Conservation (phyloP, 2,113 vertebrate genomes). For the Ceyx cyanopectus region DNA sequence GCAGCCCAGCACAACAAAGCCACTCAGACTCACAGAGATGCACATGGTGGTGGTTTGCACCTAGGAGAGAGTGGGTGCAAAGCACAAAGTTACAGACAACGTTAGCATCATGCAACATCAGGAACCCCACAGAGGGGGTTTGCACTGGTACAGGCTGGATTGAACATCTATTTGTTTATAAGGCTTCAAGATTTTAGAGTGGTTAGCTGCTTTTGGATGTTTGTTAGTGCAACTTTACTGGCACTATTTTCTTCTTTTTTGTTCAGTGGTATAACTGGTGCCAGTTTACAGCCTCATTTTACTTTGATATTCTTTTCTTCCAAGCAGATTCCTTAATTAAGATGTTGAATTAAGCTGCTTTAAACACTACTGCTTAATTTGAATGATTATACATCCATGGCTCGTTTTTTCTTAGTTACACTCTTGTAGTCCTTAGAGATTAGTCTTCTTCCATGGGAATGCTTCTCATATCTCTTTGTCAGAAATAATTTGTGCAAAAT, state of each 20-base stretch:
- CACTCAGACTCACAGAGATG: constrained; percentile 97
- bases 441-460: constrained; percentile 8
- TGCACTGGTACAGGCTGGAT: not conserved
- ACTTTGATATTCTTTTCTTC: constrained; percentile 1
- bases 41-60: constrained; percentile 99
- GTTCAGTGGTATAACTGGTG: not conserved
- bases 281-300: constrained; percentile 32
- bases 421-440: not conserved
- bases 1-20: constrained; percentile 97
- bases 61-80: constrained; percentile 71
- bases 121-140: not conserved
- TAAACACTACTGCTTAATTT: constrained; percentile 25
- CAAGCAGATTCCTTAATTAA: constrained; percentile 38
- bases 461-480: not conserved
- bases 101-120: not conserved
- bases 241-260: not conserved
- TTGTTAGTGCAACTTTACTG: not conserved
- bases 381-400: not conserved
- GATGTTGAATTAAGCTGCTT: constrained; percentile 14
- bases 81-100: not conserved
- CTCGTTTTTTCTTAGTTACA: constrained; percentile 25
- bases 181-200: not conserved
- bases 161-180: not conserved
- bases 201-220: not conserved
- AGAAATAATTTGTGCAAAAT: constrained; percentile 29